A percentile compares a stretch with the other conserved stretches of the same genome.
These are phyloP conservation scores for Tenualosa ilisha DNA, from an alignment of 2,797 vertebrate species.

Conservation along the genomic window DNA sequence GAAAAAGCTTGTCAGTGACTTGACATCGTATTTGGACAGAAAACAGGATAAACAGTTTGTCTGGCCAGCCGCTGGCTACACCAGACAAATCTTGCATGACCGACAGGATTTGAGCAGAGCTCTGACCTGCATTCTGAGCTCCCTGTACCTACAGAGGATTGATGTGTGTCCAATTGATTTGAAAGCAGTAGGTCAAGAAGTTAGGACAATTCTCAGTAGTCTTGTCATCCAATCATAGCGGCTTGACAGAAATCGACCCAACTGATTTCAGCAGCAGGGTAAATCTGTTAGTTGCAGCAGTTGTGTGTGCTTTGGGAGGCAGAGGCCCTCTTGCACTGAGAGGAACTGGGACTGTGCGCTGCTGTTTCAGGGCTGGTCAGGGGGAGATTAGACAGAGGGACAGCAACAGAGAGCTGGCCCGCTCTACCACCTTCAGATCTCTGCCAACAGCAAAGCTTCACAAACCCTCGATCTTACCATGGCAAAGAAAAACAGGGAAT, in stretches of 20 bases:
- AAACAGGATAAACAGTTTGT: neutral
- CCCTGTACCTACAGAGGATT: neutral
- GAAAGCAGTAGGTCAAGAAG: conserved; percentile 1
- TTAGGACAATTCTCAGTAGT: neutral
- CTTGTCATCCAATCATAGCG: neutral
- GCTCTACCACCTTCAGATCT: neutral
- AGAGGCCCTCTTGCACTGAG: neutral
- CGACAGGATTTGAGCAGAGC: neutral
- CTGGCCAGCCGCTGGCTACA: neutral
- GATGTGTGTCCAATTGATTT: conserved; percentile 18
- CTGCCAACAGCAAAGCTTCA: neutral
- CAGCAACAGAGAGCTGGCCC: neutral
- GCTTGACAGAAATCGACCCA: neutral
- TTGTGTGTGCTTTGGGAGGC: neutral
- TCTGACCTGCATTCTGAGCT: neutral
- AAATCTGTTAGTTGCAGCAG: neutral
- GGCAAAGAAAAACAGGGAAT: neutral
- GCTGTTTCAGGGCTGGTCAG: neutral
- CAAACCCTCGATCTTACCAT: neutral
- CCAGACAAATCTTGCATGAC: neutral
- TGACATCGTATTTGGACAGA: neutral
- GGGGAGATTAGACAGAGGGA: neutral
- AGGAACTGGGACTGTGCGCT: neutral
- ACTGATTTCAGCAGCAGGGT: neutral
- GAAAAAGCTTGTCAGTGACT: neutral